Percentiles rank a stretch among this genome's conserved stretches.
phyloP scores from a whole-genome alignment of 2,113 vertebrate species.

The Corydoras sp. region DNA sequence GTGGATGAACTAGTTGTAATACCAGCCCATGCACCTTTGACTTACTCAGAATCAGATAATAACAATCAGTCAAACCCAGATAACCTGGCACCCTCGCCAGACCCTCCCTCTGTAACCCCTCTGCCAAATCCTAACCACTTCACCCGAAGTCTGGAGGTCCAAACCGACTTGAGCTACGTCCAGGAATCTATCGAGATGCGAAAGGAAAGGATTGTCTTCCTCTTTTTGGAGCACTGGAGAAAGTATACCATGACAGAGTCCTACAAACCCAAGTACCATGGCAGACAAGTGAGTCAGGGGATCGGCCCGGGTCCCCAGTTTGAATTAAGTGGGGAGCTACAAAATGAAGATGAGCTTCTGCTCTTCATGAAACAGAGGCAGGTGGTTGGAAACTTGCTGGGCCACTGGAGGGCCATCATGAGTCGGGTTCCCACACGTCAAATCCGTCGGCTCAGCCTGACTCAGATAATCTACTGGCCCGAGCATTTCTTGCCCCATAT shows the following conservation, averaged over 20 bases:
- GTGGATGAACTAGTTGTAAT: conserved; percentile 60
- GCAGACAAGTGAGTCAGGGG: conserved; percentile 45
- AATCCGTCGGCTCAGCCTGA: conserved; percentile 69
- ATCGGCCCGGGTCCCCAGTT: conserved; percentile 46
- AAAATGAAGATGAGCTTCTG: conserved; percentile 71
- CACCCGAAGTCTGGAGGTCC: conserved; percentile 63
- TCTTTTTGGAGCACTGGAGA: conserved; percentile 92
- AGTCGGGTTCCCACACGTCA: conserved; percentile 75
- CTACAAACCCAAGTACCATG: conserved; percentile 57
- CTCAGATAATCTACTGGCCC: conserved; percentile 84
- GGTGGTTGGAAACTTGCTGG: conserved; percentile 78
- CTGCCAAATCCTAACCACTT: conserved; percentile 63
- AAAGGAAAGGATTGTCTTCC: conserved; percentile 84
- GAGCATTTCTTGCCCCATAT: conserved; percentile 89
- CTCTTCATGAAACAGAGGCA: conserved; percentile 84
- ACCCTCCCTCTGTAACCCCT: conserved; percentile 44
- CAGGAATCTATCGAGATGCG: conserved; percentile 76
- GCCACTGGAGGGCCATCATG: conserved; percentile 84
- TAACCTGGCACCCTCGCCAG: conserved; percentile 32
- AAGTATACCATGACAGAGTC: conserved; percentile 74
- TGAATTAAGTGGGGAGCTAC: conserved; percentile 34
- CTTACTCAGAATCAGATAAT: conserved; percentile 48
- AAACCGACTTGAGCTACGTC: conserved; percentile 69
- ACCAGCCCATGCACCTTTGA: conserved; percentile 48
- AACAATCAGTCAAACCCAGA: conserved; percentile 50